These are phyloP conservation scores for Xiphophorus couchianus DNA, from an alignment of 2,113 vertebrate genomes.

Conservation along the genomic window DNA sequence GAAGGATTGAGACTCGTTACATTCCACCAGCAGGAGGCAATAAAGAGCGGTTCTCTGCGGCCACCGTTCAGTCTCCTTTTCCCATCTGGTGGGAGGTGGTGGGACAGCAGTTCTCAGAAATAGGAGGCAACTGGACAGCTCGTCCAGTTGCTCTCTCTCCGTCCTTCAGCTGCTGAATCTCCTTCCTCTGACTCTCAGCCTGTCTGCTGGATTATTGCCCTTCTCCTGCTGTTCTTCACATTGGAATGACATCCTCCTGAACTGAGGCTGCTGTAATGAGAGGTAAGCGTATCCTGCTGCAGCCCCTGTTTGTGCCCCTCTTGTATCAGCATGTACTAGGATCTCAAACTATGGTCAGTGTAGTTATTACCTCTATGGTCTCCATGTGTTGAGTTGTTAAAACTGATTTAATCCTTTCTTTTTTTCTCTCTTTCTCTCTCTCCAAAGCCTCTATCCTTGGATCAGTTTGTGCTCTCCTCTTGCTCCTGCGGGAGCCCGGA, in stretches of 20 bases:
- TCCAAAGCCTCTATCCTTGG: conserved; percentile 57
- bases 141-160: not conserved
- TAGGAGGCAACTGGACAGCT: conserved; percentile 5
- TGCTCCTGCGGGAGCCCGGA: conserved; percentile 52
- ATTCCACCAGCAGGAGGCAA: conserved; percentile 41
- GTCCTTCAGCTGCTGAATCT: too few relatives aligned
- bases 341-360: conserved; percentile 15
- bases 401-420: not conserved
- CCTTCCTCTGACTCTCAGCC: not conserved
- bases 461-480: conserved; percentile 48
- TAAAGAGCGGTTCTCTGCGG: not conserved
- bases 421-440: not conserved
- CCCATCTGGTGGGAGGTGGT: conserved; percentile 3
- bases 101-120: conserved; percentile 18
- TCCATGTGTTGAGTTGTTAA: not conserved
- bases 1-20: too few relatives aligned
- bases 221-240: conserved; percentile 4
- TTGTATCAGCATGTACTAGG: not conserved
- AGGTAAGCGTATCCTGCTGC: conserved; percentile 47
- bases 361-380: too few relatives aligned
- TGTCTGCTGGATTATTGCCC: not conserved
- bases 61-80: conserved; percentile 1
- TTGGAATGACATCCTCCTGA: conserved; percentile 42
- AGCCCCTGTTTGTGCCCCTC: not conserved
- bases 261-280: conserved; percentile 61